Percentiles rank a stretch among this genome's conserved stretches.
phyloP scores from a whole-genome alignment of 2,888 invertebrate species.

The Carabus problematicus region DNA sequence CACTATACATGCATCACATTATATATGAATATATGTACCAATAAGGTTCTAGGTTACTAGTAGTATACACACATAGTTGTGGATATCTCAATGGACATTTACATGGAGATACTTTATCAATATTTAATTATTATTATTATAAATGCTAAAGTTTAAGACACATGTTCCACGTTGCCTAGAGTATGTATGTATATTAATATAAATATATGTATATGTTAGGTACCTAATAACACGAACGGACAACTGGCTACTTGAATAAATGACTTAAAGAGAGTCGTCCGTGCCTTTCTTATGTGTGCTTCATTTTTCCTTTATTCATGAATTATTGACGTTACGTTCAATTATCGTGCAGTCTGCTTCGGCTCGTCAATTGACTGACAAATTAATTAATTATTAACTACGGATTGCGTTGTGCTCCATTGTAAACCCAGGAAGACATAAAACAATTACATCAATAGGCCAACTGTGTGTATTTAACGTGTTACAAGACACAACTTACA shows the following conservation, averaged over 20 bases:
- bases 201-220: constrained; percentile 1
- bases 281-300: background rate
- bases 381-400: no score
- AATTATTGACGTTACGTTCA: background rate
- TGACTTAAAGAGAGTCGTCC: background rate
- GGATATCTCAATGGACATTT: constrained; percentile 43
- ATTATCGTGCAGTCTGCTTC: constrained; percentile 21
- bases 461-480: constrained; percentile 46
- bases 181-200: constrained; percentile 14
- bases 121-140: constrained; percentile 44
- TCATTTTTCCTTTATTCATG: background rate
- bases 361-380: constrained; percentile 1
- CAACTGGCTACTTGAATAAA: no score
- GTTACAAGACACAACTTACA: constrained; percentile 38
- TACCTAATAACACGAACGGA: no score
- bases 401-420: constrained; percentile 54
- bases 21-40: constrained; percentile 48
- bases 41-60: constrained; percentile 14
- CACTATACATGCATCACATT: constrained; percentile 55
- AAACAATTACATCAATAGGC: constrained; percentile 50
- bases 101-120: background rate
- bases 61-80: constrained; percentile 33
- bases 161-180: constrained; percentile 52
- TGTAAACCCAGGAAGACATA: constrained; percentile 60
- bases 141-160: constrained; percentile 58